Percentiles rank a stretch among this genome's conserved stretches.
Conservation (phyloP, 2,888 invertebrate genomes). For the Troides helena region DNA sequence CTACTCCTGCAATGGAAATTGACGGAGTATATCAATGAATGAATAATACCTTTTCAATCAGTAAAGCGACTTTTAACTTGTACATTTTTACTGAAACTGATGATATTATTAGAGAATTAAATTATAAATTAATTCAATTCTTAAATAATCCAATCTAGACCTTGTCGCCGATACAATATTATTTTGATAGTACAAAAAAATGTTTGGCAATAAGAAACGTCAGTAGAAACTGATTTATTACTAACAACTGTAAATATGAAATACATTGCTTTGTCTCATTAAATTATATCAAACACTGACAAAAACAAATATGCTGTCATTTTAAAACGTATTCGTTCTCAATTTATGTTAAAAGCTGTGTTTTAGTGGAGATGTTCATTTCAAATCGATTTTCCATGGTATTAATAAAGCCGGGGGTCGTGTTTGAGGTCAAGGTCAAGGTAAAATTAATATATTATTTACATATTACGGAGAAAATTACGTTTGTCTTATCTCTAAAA, state of each 20-base stretch:
- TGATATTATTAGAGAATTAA: no score
- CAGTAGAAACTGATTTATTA: not conserved
- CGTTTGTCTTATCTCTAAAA: no score
- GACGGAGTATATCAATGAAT: no score
- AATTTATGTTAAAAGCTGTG: not conserved
- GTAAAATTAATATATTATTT: not conserved
- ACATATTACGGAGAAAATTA: no score
- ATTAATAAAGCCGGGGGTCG: not conserved
- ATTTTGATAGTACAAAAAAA: not conserved
- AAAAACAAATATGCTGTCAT: slow-evolving; percentile 15
- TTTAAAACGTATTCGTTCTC: not conserved
- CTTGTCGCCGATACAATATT: not conserved
- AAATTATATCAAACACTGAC: slow-evolving; percentile 3
- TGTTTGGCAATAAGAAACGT: not conserved
- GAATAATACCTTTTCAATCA: no score
- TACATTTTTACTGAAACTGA: no score
- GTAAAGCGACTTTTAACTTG: no score
- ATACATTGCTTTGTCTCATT: not conserved
- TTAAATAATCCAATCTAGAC: not conserved
- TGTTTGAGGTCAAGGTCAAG: not conserved
- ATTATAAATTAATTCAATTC: no score
- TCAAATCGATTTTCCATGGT: not conserved
- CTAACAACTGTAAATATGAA: slow-evolving; percentile 19
- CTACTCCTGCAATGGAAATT: no score
- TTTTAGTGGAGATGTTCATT: not conserved